Evolutionary conservation across 2,797 vertebrate genomes (phyloP).

Genomic region (Acanthurus tractus): DNA sequence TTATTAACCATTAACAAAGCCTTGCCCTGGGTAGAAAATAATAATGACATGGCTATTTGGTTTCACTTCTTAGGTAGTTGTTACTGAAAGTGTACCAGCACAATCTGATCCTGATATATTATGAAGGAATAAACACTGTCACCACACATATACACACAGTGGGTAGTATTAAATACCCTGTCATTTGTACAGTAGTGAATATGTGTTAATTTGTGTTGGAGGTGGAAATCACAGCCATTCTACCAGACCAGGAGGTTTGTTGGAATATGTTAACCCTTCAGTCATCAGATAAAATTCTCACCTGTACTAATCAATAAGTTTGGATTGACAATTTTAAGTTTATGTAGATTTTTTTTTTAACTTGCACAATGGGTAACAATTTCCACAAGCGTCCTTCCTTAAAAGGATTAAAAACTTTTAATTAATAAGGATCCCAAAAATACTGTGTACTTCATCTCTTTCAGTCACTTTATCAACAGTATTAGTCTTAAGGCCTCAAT

Average conservation of each 20-base stretch:
- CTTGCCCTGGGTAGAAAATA: background rate
- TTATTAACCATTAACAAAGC: background rate
- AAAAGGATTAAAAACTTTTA: background rate
- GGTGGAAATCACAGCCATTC: conserved; percentile 44
- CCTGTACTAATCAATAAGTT: background rate
- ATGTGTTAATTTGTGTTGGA: conserved; percentile 50
- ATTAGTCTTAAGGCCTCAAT: too few relatives aligned
- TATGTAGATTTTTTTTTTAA: too few relatives aligned
- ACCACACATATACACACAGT: conserved; percentile 25
- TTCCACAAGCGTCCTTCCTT: background rate
- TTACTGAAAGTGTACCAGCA: background rate
- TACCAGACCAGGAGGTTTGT: conserved; percentile 28
- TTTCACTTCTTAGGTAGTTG: background rate
- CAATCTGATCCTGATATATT: conserved; percentile 7
- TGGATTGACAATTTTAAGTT: background rate
- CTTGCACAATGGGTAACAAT: background rate
- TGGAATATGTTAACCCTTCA: background rate
- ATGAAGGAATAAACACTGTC: conserved; percentile 22
- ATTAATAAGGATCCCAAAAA: background rate
- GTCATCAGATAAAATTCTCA: background rate
- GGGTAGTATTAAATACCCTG: conserved; percentile 40
- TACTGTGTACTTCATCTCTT: background rate
- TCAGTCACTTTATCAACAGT: background rate
- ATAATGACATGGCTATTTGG: background rate
- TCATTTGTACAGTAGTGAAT: conserved; percentile 49